Evolutionary conservation across 2,888 invertebrate species (phyloP).

Genomic region (Agrilus cyanescens): DNA sequence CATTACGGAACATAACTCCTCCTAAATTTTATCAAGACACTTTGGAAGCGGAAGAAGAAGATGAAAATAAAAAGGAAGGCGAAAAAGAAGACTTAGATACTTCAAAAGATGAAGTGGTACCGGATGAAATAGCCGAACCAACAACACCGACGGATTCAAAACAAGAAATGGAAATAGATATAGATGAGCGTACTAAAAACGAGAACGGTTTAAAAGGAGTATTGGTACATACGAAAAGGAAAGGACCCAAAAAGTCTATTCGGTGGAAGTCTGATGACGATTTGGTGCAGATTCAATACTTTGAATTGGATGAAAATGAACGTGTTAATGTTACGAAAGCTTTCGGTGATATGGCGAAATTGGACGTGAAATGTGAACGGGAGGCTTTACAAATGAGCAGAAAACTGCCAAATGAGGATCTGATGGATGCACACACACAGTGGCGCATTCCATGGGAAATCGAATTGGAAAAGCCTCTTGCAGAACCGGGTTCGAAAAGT

Average conservation of each 20-base stretch:
- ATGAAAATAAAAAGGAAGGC: not conserved
- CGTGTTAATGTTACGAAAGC: conserved; percentile 87
- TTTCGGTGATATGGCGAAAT: conserved; percentile 83
- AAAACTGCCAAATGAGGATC: conserved; percentile 62
- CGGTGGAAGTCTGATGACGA: conserved; percentile 70
- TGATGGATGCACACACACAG: conserved; percentile 68
- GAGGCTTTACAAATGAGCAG: conserved; percentile 69
- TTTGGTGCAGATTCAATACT: conserved; percentile 74
- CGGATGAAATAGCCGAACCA: conserved; percentile 1
- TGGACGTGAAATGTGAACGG: conserved; percentile 78
- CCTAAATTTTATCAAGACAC: conserved; percentile 87
- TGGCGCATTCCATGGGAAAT: conserved; percentile 66
- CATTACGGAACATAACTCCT: conserved; percentile 42
- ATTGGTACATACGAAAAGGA: conserved; percentile 59
- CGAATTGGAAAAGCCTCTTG: conserved; percentile 53
- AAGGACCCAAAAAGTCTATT: conserved; percentile 63
- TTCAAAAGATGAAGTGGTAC: not conserved
- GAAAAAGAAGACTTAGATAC: conserved; percentile 4
- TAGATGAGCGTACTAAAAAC: conserved; percentile 11
- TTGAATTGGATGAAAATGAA: conserved; percentile 93
- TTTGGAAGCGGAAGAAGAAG: conserved; percentile 43
- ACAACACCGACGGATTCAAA: conserved; percentile 1
- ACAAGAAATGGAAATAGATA: conserved; percentile 17
- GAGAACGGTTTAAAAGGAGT: conserved; percentile 59
- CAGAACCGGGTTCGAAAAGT: conserved; percentile 65